Evolutionary conservation across 2,888 invertebrate species (phyloP).

Genomic region (Synergus laeviventris): DNA sequence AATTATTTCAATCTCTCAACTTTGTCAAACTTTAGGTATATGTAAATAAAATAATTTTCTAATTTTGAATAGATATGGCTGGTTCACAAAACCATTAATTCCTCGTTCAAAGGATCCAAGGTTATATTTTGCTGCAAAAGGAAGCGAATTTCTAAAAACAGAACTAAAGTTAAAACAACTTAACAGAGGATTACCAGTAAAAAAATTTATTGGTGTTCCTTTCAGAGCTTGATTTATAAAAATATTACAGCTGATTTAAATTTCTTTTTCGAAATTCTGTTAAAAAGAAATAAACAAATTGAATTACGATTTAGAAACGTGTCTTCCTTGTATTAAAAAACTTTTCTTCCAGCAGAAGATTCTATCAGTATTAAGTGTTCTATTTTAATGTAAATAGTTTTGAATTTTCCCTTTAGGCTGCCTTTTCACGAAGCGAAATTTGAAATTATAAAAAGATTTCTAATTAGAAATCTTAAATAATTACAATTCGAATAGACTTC

Average conservation of each 20-base stretch:
- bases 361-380: no score
- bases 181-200: conserved; percentile 54
- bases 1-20: not conserved
- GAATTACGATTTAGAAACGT: not conserved
- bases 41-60: conserved; percentile 5
- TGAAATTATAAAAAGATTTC: no score
- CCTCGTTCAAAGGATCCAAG: conserved; percentile 61
- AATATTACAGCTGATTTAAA: not conserved
- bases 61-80: conserved; percentile 66
- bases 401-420: not conserved
- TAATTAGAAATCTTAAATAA: not conserved
- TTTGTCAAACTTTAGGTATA: not conserved
- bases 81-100: conserved; percentile 63
- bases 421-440: no score
- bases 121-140: conserved; percentile 60
- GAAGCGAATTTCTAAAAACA: conserved; percentile 61
- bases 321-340: not conserved
- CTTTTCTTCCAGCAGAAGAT: no score
- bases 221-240: conserved; percentile 46
- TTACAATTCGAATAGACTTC: no score
- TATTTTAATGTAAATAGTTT: not conserved
- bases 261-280: not conserved
- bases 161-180: conserved; percentile 61
- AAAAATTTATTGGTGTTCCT: conserved; percentile 63
- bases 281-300: not conserved